Evolutionary conservation across 1,140 invertebrate species (phyloP), one percentile per base, ranked within the genome.

Genomic region (Liolophura sinensis): DNA sequence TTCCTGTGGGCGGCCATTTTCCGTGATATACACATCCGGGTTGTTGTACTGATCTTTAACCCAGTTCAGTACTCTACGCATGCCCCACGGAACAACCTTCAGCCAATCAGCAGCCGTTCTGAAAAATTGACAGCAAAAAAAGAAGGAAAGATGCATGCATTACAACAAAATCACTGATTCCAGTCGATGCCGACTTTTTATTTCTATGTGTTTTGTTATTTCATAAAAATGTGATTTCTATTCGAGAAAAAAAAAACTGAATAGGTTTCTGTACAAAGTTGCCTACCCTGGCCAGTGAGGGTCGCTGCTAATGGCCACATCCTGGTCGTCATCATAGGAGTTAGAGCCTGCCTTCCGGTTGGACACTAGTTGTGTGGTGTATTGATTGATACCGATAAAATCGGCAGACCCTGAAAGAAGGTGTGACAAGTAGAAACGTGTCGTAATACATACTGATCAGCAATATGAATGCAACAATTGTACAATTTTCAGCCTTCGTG

Each of bases 1-100:
- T 11, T 70, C 70, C 80, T 86, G 86, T 60, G 82, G 86, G 81
- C 79, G 87, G 50, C 76, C 76, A 52, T 78, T 78, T 61, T 78
- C 76, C 15, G 73, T 73, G 25, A 78, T 78, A 27, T 68, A 49
- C 18, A 73, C 64, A 1, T 64, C 64, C 22, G 73, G 64, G 54
- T 77, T 73, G 31, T 59, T 64, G 46, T 72, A 78, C 15, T 69
- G 52, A 5, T 76, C 63, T 60, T 62, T 75, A 22, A 79, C 48
- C 22, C 60, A 62, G n/a, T 62, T 55, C 11, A 78, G 62, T 31
- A 78, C 40, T 24, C 56, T 58, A 24, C 69, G 84, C 70, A 92
- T 87, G n/a, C 49, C 63, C 52, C 49, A 52, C 14, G 72, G 72
- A 56, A 40, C 49, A 27, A 24, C 22, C 18, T 56, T 48, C 20